A percentile compares a stretch with the other conserved stretches of the same genome.
Evolutionary conservation across 2,888 invertebrate genomes (phyloP).

Genomic region (Drosophila engyochracea): DNA sequence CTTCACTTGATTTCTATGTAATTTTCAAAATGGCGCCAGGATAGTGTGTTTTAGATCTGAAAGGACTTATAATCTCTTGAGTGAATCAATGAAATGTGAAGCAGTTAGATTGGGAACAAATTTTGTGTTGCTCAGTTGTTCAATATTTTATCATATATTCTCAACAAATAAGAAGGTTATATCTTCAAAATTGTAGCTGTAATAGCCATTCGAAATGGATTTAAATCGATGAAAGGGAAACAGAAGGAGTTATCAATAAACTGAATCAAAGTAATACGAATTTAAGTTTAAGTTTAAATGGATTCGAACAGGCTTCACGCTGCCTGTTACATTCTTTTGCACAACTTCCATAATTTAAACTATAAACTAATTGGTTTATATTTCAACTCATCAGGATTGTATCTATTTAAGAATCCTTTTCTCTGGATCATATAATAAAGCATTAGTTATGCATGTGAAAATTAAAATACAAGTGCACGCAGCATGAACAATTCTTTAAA

Average conservation of each 20-base stretch:
- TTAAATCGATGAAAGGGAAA: neutral
- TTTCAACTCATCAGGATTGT: neutral
- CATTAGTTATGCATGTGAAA: slow-evolving; percentile 38
- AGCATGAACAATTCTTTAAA: slow-evolving; percentile 65
- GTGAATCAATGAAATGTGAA: neutral
- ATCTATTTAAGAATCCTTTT: slow-evolving; percentile 18
- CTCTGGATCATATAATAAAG: slow-evolving; percentile 2
- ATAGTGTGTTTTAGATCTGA: neutral
- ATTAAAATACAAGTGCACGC: slow-evolving; percentile 58
- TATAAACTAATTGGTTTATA: neutral
- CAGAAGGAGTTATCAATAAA: neutral
- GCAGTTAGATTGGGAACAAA: neutral
- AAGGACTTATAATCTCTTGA: neutral
- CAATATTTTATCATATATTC: neutral
- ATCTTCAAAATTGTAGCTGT: neutral
- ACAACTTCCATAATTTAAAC: neutral
- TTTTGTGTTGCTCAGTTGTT: neutral
- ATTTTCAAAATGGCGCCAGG: neutral
- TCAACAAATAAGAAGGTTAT: neutral
- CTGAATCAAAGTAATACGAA: neutral
- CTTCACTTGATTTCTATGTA: slow-evolving; percentile 12
- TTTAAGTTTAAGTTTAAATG: neutral
- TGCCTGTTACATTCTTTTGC: neutral
- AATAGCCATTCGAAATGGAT: neutral
- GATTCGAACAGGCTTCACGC: too few species aligned